Conservation (phyloP, 2,888 invertebrate species). For the Gymnoscelis rufifasciata region DNA sequence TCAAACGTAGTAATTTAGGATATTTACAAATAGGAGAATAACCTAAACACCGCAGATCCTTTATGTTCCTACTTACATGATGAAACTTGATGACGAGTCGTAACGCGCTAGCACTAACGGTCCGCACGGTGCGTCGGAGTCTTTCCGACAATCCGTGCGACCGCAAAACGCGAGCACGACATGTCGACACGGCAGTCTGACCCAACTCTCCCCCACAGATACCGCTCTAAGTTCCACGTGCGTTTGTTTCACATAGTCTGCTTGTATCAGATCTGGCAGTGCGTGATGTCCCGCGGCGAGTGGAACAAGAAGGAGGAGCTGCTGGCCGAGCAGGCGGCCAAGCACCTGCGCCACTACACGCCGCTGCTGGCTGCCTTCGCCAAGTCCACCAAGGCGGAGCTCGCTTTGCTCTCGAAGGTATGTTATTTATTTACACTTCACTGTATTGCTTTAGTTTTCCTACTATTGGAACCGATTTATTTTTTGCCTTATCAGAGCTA, state of each 20-base stretch:
- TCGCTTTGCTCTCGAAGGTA: slow-evolving; percentile 89
- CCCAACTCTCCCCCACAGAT: background rate
- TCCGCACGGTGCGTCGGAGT: slow-evolving; percentile 47
- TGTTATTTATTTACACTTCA: too few relatives aligned
- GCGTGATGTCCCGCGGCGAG: slow-evolving; percentile 96
- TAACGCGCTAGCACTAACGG: slow-evolving; percentile 40
- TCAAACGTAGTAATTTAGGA: too few relatives aligned
- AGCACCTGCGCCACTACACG: slow-evolving; percentile 92
- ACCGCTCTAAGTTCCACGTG: background rate
- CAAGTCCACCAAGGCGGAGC: slow-evolving; percentile 90
- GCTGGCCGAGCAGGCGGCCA: slow-evolving; percentile 96
- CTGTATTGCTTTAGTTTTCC: too few relatives aligned
- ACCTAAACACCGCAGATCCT: too few relatives aligned
- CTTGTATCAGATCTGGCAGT: slow-evolving; percentile 88
- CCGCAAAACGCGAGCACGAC: slow-evolving; percentile 30
- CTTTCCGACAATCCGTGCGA: slow-evolving; percentile 42
- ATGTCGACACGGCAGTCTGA: slow-evolving; percentile 73
- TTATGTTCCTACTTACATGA: too few relatives aligned
- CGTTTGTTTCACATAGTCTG: background rate
- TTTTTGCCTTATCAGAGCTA: too few relatives aligned
- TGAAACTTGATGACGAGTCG: slow-evolving; percentile 79
- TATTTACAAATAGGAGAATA: too few relatives aligned
- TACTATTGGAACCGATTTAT: too few relatives aligned
- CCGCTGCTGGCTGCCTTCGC: slow-evolving; percentile 92
- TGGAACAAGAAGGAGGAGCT: slow-evolving; percentile 99